Conservation (phyloP, 1,140 invertebrate genomes). For the Drosophila athabasca region DNA sequence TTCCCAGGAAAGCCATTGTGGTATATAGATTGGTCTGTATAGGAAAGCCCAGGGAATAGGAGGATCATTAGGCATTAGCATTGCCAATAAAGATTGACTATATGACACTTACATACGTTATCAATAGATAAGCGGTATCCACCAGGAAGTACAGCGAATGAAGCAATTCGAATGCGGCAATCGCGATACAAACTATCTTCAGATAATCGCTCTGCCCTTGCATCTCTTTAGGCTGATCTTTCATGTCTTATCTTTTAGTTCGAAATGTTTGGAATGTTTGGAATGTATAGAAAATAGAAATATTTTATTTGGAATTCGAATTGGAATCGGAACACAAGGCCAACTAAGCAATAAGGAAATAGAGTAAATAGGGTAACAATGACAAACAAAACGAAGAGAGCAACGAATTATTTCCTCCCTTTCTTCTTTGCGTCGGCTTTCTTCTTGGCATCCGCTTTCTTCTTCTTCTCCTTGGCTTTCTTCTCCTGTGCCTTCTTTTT, state of each 20-base stretch:
- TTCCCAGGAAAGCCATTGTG: conserved; percentile 13
- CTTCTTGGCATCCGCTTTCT: too few species aligned
- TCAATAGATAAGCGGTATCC: conserved; percentile 5
- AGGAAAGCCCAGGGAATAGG: too few species aligned
- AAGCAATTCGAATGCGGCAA: conserved; percentile 41
- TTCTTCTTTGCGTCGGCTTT: conserved; percentile 35
- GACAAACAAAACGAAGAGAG: not conserved
- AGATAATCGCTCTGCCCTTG: conserved; percentile 8
- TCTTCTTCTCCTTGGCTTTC: conserved; percentile 7
- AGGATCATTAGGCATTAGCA: too few species aligned
- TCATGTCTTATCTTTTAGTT: conserved; percentile 2
- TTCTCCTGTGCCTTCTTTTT: conserved; percentile 4
- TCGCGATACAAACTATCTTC: conserved; percentile 19
- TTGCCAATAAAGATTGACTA: too few species aligned
- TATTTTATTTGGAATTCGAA: conserved; percentile 5
- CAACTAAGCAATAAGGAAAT: not conserved
- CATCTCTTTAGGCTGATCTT: too few species aligned
- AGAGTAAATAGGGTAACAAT: too few species aligned
- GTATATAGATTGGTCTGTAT: conserved; percentile 27
- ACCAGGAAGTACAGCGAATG: conserved; percentile 44
- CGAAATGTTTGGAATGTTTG: not conserved
- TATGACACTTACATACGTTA: not conserved
- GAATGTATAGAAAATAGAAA: conserved; percentile 15
- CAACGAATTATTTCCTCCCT: conserved; percentile 17
- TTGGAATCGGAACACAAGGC: conserved; percentile 2